Evolutionary conservation across 1,140 invertebrate genomes (phyloP).

Genomic region (Drosophila trapezifrons): DNA sequence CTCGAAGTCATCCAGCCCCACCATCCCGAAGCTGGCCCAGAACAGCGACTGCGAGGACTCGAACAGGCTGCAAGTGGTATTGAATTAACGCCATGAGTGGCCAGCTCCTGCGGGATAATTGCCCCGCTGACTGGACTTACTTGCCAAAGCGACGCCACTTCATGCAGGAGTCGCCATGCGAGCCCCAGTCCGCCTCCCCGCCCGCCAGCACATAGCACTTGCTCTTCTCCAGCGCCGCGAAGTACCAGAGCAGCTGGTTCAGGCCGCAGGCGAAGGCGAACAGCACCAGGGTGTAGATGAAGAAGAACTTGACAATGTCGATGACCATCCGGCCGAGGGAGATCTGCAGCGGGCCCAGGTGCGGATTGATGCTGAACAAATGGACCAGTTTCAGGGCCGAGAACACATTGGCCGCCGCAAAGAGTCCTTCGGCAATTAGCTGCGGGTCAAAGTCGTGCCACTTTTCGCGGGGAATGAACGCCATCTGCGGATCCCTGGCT

Average conservation of each 20-base stretch:
- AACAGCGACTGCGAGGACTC: slow-evolving; percentile 95
- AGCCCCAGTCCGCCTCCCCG: slow-evolving; percentile 88
- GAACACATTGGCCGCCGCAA: slow-evolving; percentile 96
- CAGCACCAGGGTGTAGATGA: slow-evolving; percentile 92
- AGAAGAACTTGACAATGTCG: slow-evolving; percentile 95
- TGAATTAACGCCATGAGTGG: slow-evolving; percentile 43
- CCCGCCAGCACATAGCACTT: slow-evolving; percentile 89
- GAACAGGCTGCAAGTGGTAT: slow-evolving; percentile 88
- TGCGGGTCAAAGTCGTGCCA: slow-evolving; percentile 98
- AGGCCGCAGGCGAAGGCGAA: slow-evolving; percentile 93
- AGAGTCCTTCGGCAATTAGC: slow-evolving; percentile 96
- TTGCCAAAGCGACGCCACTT: slow-evolving; percentile 90
- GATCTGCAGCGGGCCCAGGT: slow-evolving; percentile 94
- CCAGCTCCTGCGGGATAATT: slow-evolving; percentile 46
- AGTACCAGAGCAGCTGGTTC: slow-evolving; percentile 96
- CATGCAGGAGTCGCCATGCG: slow-evolving; percentile 89
- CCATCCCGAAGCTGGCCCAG: slow-evolving; percentile 94
- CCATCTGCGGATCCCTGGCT: slow-evolving; percentile 86
- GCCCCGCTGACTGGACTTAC: slow-evolving; percentile 83
- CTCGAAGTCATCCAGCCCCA: slow-evolving; percentile 92
- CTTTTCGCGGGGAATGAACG: slow-evolving; percentile 90
- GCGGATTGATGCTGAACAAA: slow-evolving; percentile 95
- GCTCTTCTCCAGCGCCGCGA: slow-evolving; percentile 91
- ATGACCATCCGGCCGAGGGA: slow-evolving; percentile 93
- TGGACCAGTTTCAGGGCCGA: slow-evolving; percentile 94